Evolutionary conservation across 2,797 vertebrate genomes (phyloP), one percentile per base, ranked within the genome.

Genomic region (Psittacula derbiana): DNA sequence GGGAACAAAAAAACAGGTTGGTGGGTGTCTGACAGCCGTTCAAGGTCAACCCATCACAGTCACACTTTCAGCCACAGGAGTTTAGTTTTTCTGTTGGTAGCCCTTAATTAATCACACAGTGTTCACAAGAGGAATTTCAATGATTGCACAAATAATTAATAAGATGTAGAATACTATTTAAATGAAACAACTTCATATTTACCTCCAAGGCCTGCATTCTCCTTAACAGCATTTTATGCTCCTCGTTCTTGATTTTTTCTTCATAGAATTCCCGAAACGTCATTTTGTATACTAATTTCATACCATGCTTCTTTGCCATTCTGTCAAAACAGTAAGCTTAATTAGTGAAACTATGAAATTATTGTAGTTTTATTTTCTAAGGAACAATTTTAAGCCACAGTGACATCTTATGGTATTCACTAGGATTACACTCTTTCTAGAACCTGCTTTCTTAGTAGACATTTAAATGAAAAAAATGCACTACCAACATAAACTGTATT

Each of bases 121-220:
- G 6, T 25, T 92, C 70, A 55, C 25, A 88, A 70, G 4, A 27
- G 24, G 20, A 80, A 80, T 52, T 74, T 57, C 46, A 82, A 44
- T 52, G 92, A 83, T 12, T 75, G 47, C 28, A 69, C 49, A 73
- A 88, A 67, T 71, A 95, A 89, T 38, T 64, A 86, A 38, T 14
- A 69, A 31, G 6, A 66, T 4, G 15, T n/a, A 80, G 88, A 94
- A 72, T 16, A 18, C 28, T 72, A 73, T 27, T 79, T 79, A 69
- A 91, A 90, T 61, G 10, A 65, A 83, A 55, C 16, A 88, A 67
- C 16, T 84, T 36, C 58, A 38, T 58, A 96, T 94, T 95, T 95
- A 99, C 99, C 98, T 99, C 99, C 76, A 99, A 97, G 9, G 98
- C 99, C 86, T 97, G 98, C 99, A 99, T 99, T 98, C 98, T 99